Evolutionary conservation across 2,797 vertebrate species (phyloP).

Genomic region (Falco peregrinus): DNA sequence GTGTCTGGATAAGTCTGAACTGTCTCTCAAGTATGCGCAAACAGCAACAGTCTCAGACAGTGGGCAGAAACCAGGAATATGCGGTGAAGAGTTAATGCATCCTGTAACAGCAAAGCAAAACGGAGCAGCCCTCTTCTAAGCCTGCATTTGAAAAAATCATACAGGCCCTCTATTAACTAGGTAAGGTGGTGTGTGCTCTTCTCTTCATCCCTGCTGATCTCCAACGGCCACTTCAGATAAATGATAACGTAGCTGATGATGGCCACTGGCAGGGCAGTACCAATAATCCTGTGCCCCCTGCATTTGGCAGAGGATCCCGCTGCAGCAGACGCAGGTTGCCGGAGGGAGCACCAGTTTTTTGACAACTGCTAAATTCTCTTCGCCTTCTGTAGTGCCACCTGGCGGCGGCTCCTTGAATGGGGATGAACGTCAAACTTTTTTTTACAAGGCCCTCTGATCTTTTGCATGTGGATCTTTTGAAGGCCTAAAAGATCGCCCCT

Average conservation of each 20-base stretch:
- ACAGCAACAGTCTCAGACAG: not conserved
- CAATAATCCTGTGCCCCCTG: no score
- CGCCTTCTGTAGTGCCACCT: conserved; percentile 44
- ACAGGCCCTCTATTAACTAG: not conserved
- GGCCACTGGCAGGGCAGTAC: not conserved
- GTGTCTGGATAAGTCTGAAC: not conserved
- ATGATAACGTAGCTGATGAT: fast-evolving
- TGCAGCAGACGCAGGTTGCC: fast-evolving
- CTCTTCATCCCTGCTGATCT: not conserved
- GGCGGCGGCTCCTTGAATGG: not conserved
- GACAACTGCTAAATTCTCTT: fast-evolving
- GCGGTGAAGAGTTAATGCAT: not conserved
- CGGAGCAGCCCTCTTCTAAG: not conserved
- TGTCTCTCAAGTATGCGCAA: not conserved
- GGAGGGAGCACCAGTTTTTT: fast-evolving
- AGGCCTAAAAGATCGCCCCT: not conserved
- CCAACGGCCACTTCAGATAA: not conserved
- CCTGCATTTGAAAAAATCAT: fast-evolving
- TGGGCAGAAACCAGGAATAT: not conserved
- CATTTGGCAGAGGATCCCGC: no score
- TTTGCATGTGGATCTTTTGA: not conserved
- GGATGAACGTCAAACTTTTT: fast-evolving
- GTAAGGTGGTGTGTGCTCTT: fast-evolving
- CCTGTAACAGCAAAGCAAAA: not conserved
- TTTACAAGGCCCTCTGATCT: fast-evolving